A percentile compares a stretch with the other conserved stretches of the same genome.
Evolutionary conservation across 2,888 invertebrate genomes (phyloP).

Genomic region (Atrina japonica): DNA sequence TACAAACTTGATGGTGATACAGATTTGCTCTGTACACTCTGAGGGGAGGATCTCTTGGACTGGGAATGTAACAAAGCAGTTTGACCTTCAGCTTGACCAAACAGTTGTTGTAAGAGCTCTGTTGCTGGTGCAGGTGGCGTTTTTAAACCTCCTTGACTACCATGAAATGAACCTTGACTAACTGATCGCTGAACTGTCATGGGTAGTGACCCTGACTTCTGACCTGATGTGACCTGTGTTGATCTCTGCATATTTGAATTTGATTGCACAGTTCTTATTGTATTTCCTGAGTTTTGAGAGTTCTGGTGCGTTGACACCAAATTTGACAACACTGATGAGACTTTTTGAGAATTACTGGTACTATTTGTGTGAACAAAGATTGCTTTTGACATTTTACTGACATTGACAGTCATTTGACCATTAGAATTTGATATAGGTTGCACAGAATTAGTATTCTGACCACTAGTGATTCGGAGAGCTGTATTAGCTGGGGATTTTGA

Average conservation of each 20-base stretch:
- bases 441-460: slow-evolving; percentile 1
- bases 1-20: slow-evolving; percentile 22
- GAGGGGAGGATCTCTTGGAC: slow-evolving; percentile 16
- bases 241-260: neutral
- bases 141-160: slow-evolving; percentile 3
- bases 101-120: slow-evolving; percentile 34
- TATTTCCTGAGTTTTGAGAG: slow-evolving; percentile 14
- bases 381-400: neutral
- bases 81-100: slow-evolving; percentile 16
- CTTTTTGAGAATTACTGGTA: neutral
- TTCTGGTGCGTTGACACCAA: neutral
- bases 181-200: slow-evolving; percentile 10
- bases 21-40: slow-evolving; percentile 17
- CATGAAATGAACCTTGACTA: slow-evolving; percentile 6
- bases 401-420: slow-evolving; percentile 1
- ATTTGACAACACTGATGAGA: neutral
- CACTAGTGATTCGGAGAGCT: neutral
- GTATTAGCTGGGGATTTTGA: neutral
- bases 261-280: neutral
- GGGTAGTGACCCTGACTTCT: neutral
- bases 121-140: slow-evolving; percentile 23
- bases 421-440: neutral
- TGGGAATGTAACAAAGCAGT: slow-evolving; percentile 26
- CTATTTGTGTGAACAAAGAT: neutral
- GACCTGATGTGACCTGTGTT: neutral